Conservation (phyloP, 1,140 invertebrate genomes). For the Scaptomyza pallida region DNA sequence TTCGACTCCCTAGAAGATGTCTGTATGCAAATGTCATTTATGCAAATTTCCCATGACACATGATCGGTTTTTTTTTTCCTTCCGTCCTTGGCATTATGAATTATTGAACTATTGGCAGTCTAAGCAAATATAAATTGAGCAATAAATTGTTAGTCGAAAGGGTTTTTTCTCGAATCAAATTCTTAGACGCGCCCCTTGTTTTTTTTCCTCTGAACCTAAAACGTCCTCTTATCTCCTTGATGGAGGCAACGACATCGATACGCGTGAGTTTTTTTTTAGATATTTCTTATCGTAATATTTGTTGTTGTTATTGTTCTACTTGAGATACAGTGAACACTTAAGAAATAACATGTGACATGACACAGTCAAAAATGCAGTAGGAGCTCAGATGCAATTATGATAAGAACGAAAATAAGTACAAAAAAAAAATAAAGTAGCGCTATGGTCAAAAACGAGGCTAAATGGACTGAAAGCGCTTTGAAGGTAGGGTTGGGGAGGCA, state of each 20-base stretch:
- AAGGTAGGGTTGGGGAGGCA: conserved; percentile 22
- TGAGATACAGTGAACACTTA: neutral
- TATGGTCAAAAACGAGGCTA: conserved; percentile 26
- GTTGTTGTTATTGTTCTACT: neutral
- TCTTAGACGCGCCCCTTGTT: conserved; percentile 12
- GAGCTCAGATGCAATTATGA: conserved; percentile 63
- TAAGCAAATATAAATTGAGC: conserved; percentile 81
- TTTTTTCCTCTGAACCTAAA: too few species aligned
- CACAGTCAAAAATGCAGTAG: conserved; percentile 50
- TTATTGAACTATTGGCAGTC: conserved; percentile 81
- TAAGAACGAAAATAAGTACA: conserved; percentile 19
- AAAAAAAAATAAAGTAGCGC: conserved; percentile 21
- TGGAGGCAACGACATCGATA: conserved; percentile 58
- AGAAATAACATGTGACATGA: conserved; percentile 71
- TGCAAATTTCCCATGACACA: conserved; percentile 66
- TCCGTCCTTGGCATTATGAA: conserved; percentile 56
- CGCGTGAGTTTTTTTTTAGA: conserved; percentile 57
- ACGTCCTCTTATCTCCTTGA: neutral
- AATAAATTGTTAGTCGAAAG: conserved; percentile 57
- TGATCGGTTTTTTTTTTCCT: conserved; percentile 35
- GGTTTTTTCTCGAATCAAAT: conserved; percentile 18
- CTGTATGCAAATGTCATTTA: conserved; percentile 71
- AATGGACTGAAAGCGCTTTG: neutral
- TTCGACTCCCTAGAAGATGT: conserved; percentile 19
- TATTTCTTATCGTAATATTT: neutral